Evolutionary conservation across 1,140 invertebrate genomes (phyloP), one percentile per base, ranked within the genome.

Genomic region (Danaus melanippus): DNA sequence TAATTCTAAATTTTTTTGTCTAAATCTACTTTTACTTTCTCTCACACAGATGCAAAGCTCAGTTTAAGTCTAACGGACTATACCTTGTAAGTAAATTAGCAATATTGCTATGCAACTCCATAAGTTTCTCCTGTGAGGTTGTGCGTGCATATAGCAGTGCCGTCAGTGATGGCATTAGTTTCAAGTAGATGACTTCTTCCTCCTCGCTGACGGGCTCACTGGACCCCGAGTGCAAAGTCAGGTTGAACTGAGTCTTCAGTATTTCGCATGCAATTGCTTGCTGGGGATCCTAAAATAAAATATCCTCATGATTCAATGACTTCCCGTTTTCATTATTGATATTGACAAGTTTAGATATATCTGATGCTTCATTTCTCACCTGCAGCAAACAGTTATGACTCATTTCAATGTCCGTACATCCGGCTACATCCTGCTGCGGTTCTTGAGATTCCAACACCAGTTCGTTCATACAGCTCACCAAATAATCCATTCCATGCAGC

Each of bases 161-260:
- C 46, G 92, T 90, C 12, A 97, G 87, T 52, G 95, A 91, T 45
- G 89, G 88, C 41, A 94, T 92, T 46, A 97, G 76, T 58, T 92
- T 89, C 64, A 92, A 84, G 69, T 92, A 93, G 74, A 92, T 92
- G 1, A 91, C 90, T 66, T 94, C 90, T 69, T 95, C 92, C 64
- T 93, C 91, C 70, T 93, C 89, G 56, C 88, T 88, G 11, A 77
- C 68, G 32, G 87, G 77, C 8, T 87, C 77, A 21, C 80, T 75
- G 10, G 87, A 76, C 59, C 89, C 87, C 45, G 87, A 84, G 56
- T 87, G 78, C 9, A 82, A 53, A 12, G 92, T 88, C n/a, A 98
- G 82, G 80, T 97, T 98, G 76, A 97, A 98, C 56, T 98, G 88
- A 10, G 93, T 91, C 87, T 98, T 98, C 8, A 98, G 88, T 62